Conservation (phyloP, 2,888 invertebrate genomes). For the Zhuqinia jingwanae region DNA sequence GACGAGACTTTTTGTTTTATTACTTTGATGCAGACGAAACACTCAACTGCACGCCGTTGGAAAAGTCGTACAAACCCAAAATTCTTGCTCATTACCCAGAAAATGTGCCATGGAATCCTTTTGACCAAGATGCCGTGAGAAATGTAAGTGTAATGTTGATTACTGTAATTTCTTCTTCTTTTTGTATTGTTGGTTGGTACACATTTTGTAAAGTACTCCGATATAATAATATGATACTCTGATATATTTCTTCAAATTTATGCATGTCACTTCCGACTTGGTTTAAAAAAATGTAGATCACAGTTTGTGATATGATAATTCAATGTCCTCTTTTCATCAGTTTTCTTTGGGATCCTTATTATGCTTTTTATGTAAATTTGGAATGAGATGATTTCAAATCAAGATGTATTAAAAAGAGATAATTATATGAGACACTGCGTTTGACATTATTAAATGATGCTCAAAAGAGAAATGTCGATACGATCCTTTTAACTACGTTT, state of each 20-base stretch:
- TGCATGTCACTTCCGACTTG: constrained; percentile 42
- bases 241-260: not conserved
- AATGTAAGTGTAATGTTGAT: constrained; percentile 87
- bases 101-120: constrained; percentile 92
- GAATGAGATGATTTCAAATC: too few relatives aligned
- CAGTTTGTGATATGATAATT: not conserved
- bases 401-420: too few relatives aligned
- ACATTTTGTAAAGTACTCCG: too few relatives aligned
- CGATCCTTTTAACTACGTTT: too few relatives aligned
- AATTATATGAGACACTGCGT: too few relatives aligned
- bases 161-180: constrained; percentile 11
- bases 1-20: constrained; percentile 55
- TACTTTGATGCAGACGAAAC: constrained; percentile 86
- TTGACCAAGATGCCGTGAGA: constrained; percentile 96
- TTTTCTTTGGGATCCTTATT: too few relatives aligned
- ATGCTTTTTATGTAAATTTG: too few relatives aligned
- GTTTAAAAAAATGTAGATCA: constrained; percentile 16
- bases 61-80: constrained; percentile 96
- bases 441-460: too few relatives aligned
- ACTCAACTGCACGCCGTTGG: constrained; percentile 93
- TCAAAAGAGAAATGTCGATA: too few relatives aligned
- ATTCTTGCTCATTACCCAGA: constrained; percentile 97
- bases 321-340: constrained; percentile 1
- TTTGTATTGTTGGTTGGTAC: not conserved
- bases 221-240: not conserved